These are phyloP conservation scores for Palaemon carinicauda DNA, from an alignment of 1,140 invertebrate species.

Conservation along the genomic window DNA sequence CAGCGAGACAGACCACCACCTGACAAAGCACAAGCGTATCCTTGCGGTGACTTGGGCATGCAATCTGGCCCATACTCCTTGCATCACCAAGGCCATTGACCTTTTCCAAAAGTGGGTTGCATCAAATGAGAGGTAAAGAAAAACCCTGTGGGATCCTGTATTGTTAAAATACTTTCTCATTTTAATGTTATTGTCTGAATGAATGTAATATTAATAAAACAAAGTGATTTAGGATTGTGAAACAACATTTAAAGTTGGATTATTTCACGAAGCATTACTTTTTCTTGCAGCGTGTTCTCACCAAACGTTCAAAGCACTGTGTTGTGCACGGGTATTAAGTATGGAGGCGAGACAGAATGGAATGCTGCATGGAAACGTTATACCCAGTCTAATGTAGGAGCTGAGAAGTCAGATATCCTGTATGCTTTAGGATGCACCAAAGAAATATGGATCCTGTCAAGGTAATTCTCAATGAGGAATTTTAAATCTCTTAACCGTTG, in stretches of 20 bases:
- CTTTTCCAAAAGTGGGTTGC: conserved; percentile 62
- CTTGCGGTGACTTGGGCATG: conserved; percentile 52
- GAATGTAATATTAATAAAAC: too few species aligned
- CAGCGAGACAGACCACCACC: conserved; percentile 43
- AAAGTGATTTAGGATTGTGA: too few species aligned
- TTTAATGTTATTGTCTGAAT: too few species aligned
- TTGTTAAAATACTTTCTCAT: not conserved
- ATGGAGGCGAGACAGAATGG: conserved; percentile 66
- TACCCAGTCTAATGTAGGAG: conserved; percentile 61
- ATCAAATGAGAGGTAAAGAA: conserved; percentile 52
- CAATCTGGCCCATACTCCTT: conserved; percentile 57
- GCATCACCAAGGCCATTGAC: conserved; percentile 59
- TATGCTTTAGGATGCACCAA: conserved; percentile 73
- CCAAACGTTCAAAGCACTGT: conserved; percentile 66
- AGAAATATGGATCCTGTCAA: conserved; percentile 65
- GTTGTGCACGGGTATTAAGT: conserved; percentile 66
- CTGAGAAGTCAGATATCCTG: conserved; percentile 74
- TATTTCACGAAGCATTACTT: too few species aligned
- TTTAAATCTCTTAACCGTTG: not conserved
- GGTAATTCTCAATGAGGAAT: conserved; percentile 63
- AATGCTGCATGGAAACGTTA: conserved; percentile 64
- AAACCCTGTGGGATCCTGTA: not conserved
- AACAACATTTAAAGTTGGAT: too few species aligned
- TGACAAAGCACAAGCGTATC: conserved; percentile 53
- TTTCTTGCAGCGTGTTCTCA: conserved; percentile 24